These are phyloP conservation scores for Sclerodermus sp. DNA, from an alignment of 2,888 invertebrate species.

Conservation along the genomic window DNA sequence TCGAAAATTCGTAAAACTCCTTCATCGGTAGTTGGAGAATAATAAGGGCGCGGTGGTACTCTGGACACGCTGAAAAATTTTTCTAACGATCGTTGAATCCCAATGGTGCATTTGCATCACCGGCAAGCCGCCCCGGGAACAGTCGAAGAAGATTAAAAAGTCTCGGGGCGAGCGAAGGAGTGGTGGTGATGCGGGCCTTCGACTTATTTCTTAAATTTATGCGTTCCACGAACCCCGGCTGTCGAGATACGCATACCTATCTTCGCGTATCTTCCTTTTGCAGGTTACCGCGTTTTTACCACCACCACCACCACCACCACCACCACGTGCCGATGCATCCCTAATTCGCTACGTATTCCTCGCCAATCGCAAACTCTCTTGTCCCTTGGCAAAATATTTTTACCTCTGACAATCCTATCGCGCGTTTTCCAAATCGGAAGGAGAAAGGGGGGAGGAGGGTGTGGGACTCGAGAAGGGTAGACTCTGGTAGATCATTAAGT, in stretches of 20 bases:
- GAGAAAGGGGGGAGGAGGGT: no score
- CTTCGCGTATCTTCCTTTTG: neutral
- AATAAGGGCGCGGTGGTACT: neutral
- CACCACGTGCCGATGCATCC: no score
- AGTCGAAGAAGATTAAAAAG: slow-evolving; percentile 23
- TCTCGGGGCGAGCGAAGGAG: slow-evolving; percentile 2
- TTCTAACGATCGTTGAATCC: slow-evolving; percentile 15
- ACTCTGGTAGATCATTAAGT: no score
- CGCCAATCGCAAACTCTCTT: no score
- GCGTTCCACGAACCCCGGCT: slow-evolving; percentile 14
- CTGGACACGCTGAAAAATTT: neutral
- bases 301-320: neutral
- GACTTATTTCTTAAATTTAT: slow-evolving; percentile 23
- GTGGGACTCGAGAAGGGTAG: no score
- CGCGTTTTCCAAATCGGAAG: no score
- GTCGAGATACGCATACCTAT: slow-evolving; percentile 8
- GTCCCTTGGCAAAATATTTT: no score
- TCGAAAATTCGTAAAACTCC: no score
- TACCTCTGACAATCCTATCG: no score
- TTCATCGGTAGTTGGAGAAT: neutral
- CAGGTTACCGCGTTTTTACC: slow-evolving; percentile 1
- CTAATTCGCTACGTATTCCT: no score
- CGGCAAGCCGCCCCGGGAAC: neutral
- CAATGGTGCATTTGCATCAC: slow-evolving; percentile 7
- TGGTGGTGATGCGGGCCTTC: slow-evolving; percentile 4